Evolutionary conservation across 2,797 vertebrate genomes (phyloP).

Genomic region (Ibycter americanus): DNA sequence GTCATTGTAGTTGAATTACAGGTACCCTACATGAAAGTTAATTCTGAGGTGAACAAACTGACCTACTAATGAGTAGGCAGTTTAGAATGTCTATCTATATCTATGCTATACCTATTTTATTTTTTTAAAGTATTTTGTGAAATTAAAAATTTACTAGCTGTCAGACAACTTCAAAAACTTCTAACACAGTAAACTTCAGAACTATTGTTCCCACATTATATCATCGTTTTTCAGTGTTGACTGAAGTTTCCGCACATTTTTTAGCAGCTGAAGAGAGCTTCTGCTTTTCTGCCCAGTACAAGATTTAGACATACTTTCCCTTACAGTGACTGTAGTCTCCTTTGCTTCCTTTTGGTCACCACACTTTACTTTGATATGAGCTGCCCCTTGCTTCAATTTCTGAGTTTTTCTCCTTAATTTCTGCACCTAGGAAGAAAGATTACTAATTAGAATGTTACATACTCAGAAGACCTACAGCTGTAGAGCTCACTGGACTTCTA

Average conservation of each 20-base stretch:
- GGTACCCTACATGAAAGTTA: not conserved
- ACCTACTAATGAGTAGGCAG: not conserved
- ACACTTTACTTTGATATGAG: constrained; percentile 24
- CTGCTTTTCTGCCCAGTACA: constrained; percentile 69
- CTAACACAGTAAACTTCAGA: not conserved
- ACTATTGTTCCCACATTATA: constrained; percentile 82
- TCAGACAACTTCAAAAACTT: not conserved
- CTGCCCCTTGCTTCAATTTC: constrained; percentile 50
- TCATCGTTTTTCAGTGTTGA: constrained; percentile 82
- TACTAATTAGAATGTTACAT: not conserved
- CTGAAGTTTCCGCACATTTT: constrained; percentile 83
- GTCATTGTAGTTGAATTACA: not conserved
- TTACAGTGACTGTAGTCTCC: constrained; percentile 48
- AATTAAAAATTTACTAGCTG: not conserved
- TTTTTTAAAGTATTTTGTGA: not conserved
- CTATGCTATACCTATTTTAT: not conserved
- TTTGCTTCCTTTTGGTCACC: constrained; percentile 47
- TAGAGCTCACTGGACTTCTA: not conserved
- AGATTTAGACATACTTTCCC: constrained; percentile 50
- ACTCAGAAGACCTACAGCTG: not conserved
- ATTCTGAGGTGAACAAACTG: not conserved
- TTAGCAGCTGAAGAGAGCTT: constrained; percentile 79
- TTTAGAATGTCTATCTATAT: not conserved
- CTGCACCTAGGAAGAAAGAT: constrained; percentile 74
- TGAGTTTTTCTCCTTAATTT: constrained; percentile 77